These are phyloP conservation scores for Climacteris rufus DNA, from an alignment of 2,113 vertebrate species.

Conservation along the genomic window DNA sequence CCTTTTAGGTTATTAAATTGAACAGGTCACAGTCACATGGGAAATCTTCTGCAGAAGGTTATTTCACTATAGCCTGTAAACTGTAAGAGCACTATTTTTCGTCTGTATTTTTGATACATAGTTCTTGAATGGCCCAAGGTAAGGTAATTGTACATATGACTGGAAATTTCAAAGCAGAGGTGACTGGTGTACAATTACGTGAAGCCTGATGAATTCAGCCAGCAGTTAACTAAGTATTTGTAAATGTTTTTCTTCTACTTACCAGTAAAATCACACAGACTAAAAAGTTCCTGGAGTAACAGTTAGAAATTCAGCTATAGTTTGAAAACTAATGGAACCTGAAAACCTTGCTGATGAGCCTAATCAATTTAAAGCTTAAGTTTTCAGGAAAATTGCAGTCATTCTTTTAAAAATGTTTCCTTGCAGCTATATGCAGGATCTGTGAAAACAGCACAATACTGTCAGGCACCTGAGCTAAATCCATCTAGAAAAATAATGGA, in stretches of 20 bases:
- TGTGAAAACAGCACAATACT: not conserved
- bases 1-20: not conserved
- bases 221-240: not conserved
- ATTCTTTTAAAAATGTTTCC: not conserved
- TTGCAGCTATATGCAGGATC: not conserved
- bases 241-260: not conserved
- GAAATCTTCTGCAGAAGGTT: not conserved
- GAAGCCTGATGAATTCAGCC: not conserved
- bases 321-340: not conserved
- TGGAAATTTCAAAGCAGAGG: not conserved
- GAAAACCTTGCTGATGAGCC: not conserved
- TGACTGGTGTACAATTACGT: not conserved
- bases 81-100: not conserved
- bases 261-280: not conserved
- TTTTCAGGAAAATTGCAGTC: not conserved
- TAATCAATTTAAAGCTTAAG: not conserved
- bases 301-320: not conserved
- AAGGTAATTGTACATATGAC: not conserved
- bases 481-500: not conserved
- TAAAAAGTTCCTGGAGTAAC: not conserved
- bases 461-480: not conserved
- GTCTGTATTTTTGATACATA: not conserved
- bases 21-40: not conserved
- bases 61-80: not conserved
- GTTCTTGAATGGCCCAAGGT: not conserved